Evolutionary conservation across 92 coral and sea anemone genomes (phyloP).

Genomic region (Desmophyllum pertusum): DNA sequence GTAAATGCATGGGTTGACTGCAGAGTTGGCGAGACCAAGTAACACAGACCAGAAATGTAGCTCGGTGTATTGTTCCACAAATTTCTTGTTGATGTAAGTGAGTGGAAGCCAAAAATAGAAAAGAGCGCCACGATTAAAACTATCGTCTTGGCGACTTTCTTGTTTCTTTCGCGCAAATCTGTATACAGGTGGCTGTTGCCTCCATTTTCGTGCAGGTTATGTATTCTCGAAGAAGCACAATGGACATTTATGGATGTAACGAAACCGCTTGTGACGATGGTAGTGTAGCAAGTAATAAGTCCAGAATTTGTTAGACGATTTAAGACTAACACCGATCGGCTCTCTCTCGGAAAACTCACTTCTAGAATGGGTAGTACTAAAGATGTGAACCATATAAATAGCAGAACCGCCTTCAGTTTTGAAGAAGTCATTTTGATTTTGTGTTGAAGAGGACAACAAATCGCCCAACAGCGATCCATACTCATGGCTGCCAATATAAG

Average conservation of each 20-base stretch:
- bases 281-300: background rate
- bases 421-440: slow-evolving; percentile 21
- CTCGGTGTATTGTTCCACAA: too few species aligned
- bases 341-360: too few species aligned
- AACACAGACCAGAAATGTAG: slow-evolving; percentile 3
- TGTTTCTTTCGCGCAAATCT: slow-evolving; percentile 12
- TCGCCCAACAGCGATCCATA: slow-evolving; percentile 32
- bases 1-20: slow-evolving; percentile 17
- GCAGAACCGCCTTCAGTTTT: background rate
- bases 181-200: background rate
- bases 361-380: slow-evolving; percentile 1
- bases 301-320: background rate
- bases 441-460: slow-evolving; percentile 1
- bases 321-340: background rate
- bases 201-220: background rate
- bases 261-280: background rate
- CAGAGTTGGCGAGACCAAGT: slow-evolving; percentile 4
- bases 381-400: slow-evolving; percentile 11
- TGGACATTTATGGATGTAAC: background rate
- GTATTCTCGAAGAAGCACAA: slow-evolving; percentile 4
- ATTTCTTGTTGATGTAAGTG: too few species aligned
- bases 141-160: slow-evolving; percentile 29
- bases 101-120: slow-evolving; percentile 22
- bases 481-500: slow-evolving; percentile 3
- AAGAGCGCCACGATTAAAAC: slow-evolving; percentile 1